These are phyloP conservation scores for Ips typographus DNA, from an alignment of 1,140 invertebrate genomes.

Conservation along the genomic window DNA sequence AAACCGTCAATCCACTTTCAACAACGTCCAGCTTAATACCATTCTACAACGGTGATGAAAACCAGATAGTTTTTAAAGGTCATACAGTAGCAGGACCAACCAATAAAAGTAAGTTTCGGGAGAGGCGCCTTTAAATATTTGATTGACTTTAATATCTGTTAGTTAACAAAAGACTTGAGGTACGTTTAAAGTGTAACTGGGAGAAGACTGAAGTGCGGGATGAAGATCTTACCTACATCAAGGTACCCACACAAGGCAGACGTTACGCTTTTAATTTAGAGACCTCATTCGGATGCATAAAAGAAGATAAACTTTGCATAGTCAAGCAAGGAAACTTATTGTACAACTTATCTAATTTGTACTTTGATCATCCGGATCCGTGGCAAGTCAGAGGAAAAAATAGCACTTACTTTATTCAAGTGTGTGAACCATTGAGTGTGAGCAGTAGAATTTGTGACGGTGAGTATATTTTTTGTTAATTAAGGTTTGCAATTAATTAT, in stretches of 20 bases:
- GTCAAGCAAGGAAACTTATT: conserved; percentile 10
- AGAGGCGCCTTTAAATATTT: not conserved
- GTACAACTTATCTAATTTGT: conserved; percentile 12
- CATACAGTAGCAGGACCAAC: not conserved
- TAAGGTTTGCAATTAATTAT: not conserved
- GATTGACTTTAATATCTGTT: conserved; percentile 6
- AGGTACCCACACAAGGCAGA: conserved; percentile 7
- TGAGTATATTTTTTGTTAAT: conserved; percentile 9
- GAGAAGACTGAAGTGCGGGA: conserved; percentile 10
- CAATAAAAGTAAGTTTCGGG: not conserved
- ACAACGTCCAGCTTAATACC: not conserved
- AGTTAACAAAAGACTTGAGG: conserved; percentile 20
- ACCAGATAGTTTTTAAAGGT: conserved; percentile 8
- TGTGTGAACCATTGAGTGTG: conserved; percentile 9
- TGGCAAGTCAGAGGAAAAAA: not conserved
- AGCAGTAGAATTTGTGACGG: conserved; percentile 10
- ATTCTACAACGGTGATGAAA: conserved; percentile 9
- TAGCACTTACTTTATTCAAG: conserved; percentile 18
- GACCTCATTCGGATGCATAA: conserved; percentile 22
- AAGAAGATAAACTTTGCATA: not conserved
- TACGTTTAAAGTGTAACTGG: conserved; percentile 21
- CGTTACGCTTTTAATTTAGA: conserved; percentile 22
- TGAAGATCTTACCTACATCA: conserved; percentile 9
- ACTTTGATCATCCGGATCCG: not conserved
- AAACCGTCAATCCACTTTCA: conserved; percentile 6